These are phyloP conservation scores for Emydocephalus ijimae DNA, from an alignment of 2,113 vertebrate genomes.

Conservation along the genomic window DNA sequence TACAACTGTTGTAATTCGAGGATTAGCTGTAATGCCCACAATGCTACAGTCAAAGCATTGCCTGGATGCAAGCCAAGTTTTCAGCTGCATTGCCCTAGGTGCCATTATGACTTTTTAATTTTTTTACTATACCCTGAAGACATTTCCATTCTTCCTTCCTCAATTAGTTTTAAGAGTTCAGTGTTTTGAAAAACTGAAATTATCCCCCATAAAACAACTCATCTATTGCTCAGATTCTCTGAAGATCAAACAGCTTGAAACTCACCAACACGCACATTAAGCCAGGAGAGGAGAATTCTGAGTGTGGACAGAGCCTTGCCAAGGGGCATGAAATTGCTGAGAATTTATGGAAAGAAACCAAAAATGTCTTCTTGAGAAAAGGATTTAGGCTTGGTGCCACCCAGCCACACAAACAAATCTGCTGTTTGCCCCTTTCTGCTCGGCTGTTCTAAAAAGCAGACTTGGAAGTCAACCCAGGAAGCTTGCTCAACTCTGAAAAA, in stretches of 20 bases:
- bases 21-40: neutral
- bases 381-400: neutral
- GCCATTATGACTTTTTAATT: neutral
- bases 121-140: neutral
- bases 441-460: neutral
- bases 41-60: neutral
- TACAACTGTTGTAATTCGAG: neutral
- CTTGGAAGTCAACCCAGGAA: constrained; percentile 27
- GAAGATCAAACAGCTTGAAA: neutral
- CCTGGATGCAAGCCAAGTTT: neutral
- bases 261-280: neutral
- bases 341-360: constrained; percentile 30
- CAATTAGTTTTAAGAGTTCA: neutral
- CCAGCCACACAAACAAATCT: constrained; percentile 31
- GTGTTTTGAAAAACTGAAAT: neutral
- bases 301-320: neutral
- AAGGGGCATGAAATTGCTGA: constrained; percentile 29
- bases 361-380: neutral
- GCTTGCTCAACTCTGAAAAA: constrained; percentile 39
- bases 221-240: neutral
- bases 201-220: neutral
- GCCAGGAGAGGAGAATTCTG: neutral
- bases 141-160: neutral
- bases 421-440: neutral
- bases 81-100: neutral